Evolutionary conservation across 1,140 invertebrate species (phyloP), one percentile per base, ranked within the genome.

Genomic region (Globodera rostochiensis): DNA sequence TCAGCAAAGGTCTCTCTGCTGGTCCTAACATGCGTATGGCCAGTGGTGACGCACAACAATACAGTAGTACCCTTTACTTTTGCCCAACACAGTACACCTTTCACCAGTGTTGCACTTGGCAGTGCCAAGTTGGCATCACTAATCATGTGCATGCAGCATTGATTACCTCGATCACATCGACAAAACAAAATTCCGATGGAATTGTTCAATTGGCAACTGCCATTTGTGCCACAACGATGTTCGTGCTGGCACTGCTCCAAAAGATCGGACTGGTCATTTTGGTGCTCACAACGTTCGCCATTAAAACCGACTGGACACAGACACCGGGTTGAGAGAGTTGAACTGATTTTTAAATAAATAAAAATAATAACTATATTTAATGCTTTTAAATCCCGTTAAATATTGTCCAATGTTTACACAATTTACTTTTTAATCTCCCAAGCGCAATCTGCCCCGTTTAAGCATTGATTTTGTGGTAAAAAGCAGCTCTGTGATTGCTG

Each of bases 381-480:
- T 36, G 36, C 36, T 36, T 36, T 36, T 36, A 36, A 36, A 36
- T 36, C 36, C 36, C 36, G 36, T 36, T 36, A 36, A 36, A n/a
- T 7, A 69, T 69, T 69, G 6, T 45, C 67, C 67, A 11, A 13
- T 4, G n/a, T 45, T 69, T 21, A 13, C 36, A 21, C 8, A 45
- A 4, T 6, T 6, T 71, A 71, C 69, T 71, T 47, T 36, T 71
- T 71, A 5, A 47, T 49, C 46, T 80, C 74, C 57, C 25, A 80
- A 25, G 57, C 53, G 49, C 79, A 80, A 47, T 15, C 15, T 21
- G 80, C 79, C 9, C 79, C 79, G 67, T 80, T 80, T 47, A n/a
- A 47, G 49, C 79, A 80, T 15, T 11, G 11, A 36, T 80, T 53
- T 47, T 9, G 69, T 15, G 69, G 69, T 8, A n/a, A 13, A 60